A percentile compares a stretch with the other conserved stretches of the same genome.
phyloP scores from a whole-genome alignment of 2,797 vertebrate species.

The Trachops cirrhosus region DNA sequence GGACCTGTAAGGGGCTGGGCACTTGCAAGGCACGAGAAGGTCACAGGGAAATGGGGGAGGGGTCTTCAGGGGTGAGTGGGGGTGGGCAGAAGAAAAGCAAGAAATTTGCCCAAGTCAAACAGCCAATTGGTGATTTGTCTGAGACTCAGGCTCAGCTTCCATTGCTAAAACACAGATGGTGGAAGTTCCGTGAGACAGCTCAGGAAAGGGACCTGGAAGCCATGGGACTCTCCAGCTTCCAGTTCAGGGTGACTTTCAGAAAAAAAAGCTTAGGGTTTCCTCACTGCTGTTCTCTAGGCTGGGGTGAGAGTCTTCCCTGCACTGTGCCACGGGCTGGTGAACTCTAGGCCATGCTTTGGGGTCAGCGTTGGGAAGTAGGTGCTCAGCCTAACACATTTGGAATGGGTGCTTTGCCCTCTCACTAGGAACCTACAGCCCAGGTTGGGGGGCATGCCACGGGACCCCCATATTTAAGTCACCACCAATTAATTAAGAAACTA shows the following conservation, averaged over 20 bases:
- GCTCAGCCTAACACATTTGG: background rate
- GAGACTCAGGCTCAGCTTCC: background rate
- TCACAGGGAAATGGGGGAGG: background rate
- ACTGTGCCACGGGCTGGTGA: background rate
- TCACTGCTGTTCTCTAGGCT: background rate
- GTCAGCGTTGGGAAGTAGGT: background rate
- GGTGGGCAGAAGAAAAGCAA: background rate
- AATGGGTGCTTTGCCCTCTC: background rate
- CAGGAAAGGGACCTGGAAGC: background rate
- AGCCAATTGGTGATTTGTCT: background rate
- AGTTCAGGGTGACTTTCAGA: background rate
- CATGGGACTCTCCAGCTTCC: background rate
- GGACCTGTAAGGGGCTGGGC: background rate
- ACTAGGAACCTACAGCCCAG: background rate
- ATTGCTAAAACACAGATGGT: accelerated
- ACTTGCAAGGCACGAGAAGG: background rate
- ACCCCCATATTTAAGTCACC: background rate
- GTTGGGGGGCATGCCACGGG: background rate
- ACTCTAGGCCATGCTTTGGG: background rate
- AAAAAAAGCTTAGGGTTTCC: background rate
- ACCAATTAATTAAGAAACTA: background rate
- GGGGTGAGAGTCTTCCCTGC: background rate
- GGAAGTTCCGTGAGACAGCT: background rate
- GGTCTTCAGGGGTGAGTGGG: background rate
- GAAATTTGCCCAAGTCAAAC: background rate